Conservation (phyloP, 2,113 vertebrate species). For the Aspiorhynchus laticeps region DNA sequence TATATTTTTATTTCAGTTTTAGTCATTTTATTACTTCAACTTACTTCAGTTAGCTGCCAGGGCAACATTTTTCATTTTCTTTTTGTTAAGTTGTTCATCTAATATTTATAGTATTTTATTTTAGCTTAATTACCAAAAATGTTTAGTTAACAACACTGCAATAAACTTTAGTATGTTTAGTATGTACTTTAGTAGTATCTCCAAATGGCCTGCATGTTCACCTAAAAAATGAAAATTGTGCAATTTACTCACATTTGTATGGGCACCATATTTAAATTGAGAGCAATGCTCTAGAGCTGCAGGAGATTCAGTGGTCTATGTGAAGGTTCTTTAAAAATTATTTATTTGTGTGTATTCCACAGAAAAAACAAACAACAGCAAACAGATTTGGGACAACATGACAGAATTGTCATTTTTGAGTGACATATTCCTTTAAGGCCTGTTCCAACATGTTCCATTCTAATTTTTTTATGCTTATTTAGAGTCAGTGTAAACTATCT, state of each 20-base stretch:
- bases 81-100: neutral
- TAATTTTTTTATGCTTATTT: neutral
- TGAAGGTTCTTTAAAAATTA: neutral
- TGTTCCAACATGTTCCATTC: neutral
- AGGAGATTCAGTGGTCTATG: neutral
- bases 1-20: neutral
- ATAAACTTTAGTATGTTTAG: neutral
- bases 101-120: neutral
- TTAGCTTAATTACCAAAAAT: neutral
- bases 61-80: neutral
- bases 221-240: neutral
- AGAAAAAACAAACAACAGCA: neutral
- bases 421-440: neutral
- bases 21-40: neutral
- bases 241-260: neutral
- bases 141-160: neutral
- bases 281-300: neutral
- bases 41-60: neutral
- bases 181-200: too few species aligned
- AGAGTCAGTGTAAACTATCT: slow-evolving; percentile 15
- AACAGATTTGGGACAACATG: neutral
- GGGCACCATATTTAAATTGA: neutral
- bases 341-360: neutral
- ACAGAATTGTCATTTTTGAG: slow-evolving; percentile 4
- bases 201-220: neutral